Conservation (phyloP, 2,113 vertebrate genomes). For the Eublepharis macularius region DNA sequence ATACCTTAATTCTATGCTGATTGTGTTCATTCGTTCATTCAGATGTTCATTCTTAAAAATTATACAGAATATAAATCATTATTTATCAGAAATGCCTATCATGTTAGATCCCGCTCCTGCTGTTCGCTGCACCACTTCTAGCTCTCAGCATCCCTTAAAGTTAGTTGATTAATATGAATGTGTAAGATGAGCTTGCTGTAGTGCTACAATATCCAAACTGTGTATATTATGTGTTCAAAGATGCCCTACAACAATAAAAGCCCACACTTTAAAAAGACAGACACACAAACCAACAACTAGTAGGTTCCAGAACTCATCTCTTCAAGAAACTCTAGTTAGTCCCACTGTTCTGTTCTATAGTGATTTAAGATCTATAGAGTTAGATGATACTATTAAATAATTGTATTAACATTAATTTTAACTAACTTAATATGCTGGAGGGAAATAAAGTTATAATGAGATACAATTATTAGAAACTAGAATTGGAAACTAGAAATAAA, state of each 20-base stretch:
- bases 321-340: not conserved
- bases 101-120: not conserved
- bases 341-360: not conserved
- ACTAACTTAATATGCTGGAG: not conserved
- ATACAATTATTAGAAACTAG: slow-evolving; percentile 3
- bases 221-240: not conserved
- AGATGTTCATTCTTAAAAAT: not conserved
- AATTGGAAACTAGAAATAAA: slow-evolving; percentile 21
- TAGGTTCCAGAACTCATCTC: not conserved
- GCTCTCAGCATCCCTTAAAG: not conserved
- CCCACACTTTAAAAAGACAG: not conserved
- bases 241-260: not conserved
- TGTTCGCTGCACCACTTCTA: not conserved
- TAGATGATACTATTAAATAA: not conserved
- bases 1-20: not conserved
- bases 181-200: not conserved
- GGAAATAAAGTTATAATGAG: not conserved
- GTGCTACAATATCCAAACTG: not conserved
- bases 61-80: not conserved
- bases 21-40: too few species aligned
- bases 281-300: not conserved
- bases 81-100: not conserved
- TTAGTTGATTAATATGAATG: not conserved
- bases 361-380: not conserved
- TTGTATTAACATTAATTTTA: not conserved